Percentiles rank a stretch among this genome's conserved stretches.
These are phyloP conservation scores for Willisornis vidua DNA, from an alignment of 2,113 vertebrate species.

Conservation along the genomic window DNA sequence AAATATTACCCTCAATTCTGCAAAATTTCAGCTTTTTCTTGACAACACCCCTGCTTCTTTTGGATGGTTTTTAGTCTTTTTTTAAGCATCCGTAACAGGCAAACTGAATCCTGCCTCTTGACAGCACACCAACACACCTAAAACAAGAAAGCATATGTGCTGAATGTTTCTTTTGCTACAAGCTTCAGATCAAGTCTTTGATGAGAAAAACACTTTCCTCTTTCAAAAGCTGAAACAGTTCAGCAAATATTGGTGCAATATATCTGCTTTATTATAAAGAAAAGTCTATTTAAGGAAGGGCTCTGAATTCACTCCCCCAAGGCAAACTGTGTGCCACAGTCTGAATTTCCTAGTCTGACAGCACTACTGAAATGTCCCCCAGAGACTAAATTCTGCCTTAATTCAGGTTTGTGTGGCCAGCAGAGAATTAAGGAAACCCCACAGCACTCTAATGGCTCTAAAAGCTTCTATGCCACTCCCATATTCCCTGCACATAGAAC, in stretches of 20 bases:
- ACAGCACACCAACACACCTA: neutral
- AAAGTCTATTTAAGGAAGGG: conserved; percentile 3
- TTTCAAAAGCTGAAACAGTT: neutral
- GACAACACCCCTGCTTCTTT: neutral
- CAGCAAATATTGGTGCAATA: neutral
- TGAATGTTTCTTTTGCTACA: neutral
- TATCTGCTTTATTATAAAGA: neutral
- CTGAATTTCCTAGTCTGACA: neutral
- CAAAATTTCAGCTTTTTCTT: neutral
- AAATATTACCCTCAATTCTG: neutral
- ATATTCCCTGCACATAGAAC: neutral
- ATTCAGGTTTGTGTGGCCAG: neutral
- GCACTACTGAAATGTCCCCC: neutral
- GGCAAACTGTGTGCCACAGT: neutral
- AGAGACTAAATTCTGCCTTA: neutral
- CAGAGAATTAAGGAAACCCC: neutral
- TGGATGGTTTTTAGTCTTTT: neutral
- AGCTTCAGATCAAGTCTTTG: conserved; percentile 13
- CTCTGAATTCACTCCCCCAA: neutral
- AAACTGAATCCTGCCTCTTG: neutral
- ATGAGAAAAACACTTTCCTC: neutral
- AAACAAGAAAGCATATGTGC: neutral
- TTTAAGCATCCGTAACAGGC: neutral
- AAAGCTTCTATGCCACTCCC: neutral
- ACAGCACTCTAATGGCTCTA: neutral